Conservation (phyloP, 2,797 vertebrate genomes). For the Crenuchus spilurus region DNA sequence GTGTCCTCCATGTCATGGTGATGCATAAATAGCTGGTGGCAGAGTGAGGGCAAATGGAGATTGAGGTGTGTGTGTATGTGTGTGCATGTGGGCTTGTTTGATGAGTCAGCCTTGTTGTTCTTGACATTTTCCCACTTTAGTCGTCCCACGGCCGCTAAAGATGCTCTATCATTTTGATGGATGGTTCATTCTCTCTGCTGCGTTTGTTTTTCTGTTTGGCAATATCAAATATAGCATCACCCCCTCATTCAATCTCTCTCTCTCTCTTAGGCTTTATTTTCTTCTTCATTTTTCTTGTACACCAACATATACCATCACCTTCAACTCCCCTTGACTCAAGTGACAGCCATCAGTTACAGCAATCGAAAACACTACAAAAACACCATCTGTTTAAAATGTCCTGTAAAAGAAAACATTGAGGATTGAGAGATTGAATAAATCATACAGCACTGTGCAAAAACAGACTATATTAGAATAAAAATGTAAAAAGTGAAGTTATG, state of each 20-base stretch:
- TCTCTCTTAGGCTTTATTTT: constrained; percentile 3
- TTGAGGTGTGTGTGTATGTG: constrained; percentile 17
- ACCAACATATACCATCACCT: background rate
- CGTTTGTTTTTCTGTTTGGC: constrained; percentile 11
- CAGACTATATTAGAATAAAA: no score
- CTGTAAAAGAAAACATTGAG: no score
- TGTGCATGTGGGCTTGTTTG: constrained; percentile 1
- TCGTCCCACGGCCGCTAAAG: constrained; percentile 16
- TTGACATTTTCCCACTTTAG: constrained; percentile 27
- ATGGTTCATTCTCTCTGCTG: constrained; percentile 8
- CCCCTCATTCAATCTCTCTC: constrained; percentile 2
- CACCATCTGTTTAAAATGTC: no score
- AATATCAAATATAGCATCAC: constrained; percentile 17
- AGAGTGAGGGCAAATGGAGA: constrained; percentile 16
- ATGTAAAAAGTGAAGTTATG: no score
- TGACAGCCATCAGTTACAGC: no score
- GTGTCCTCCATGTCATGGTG: constrained; percentile 4
- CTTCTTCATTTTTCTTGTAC: background rate
- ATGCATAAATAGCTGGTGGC: constrained; percentile 14
- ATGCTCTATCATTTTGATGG: constrained; percentile 2
- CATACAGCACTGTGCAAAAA: no score
- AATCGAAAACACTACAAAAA: no score
- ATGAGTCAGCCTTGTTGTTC: constrained; percentile 32
- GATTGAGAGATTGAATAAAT: no score
- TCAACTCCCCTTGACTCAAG: no score